Evolutionary conservation across 2,797 vertebrate species (phyloP), one percentile per base, ranked within the genome.

Genomic region (Melopsittacus undulatus): DNA sequence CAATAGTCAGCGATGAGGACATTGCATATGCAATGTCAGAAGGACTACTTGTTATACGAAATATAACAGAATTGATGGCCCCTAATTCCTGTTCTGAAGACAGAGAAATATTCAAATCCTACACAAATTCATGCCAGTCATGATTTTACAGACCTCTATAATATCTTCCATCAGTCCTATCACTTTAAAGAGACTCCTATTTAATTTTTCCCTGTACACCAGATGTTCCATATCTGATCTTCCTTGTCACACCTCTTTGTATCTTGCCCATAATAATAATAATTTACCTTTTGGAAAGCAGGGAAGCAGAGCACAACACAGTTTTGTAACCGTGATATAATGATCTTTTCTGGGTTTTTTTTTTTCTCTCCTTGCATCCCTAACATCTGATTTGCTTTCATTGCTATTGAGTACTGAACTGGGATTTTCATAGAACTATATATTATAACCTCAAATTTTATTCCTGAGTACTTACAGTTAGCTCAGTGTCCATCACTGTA

Each of bases 211-310:
- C 64, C 45, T 48, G 79, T 69, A 92, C 78, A 87, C 51, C 84
- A 94, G 43, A 93, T 80, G 84, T 79, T 95, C 87, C 64, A 68
- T 34, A 83, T 34, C 68, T 93, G 91, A 93, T 93, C 84, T 89
- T 51, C 30, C 75, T 67, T 70, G 89, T 92, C 87, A 89, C 1
- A 4, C 67, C 48, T 92, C 51, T 73, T 64, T 77, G 3, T 36
- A 59, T 51, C 64, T 93, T 80, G 48, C 56, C 75, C 64, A 64
- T 77, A 85, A 83, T 77, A 85, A 36, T 36, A 36, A 83, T 77
- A 92, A 87, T 52, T 68, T 11, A 87, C 26, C 45, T 92, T 92
- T 92, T 49, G 45, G 62, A 77, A 27, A 69, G 16, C 13, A 68
- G 43, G 30, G 49, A 23, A 82, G 61, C 64, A 74, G 61, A 87